Base-by-base conservation (phyloP, 2,888 invertebrate species). In the Lepidocyrtoides sp. region DNA sequence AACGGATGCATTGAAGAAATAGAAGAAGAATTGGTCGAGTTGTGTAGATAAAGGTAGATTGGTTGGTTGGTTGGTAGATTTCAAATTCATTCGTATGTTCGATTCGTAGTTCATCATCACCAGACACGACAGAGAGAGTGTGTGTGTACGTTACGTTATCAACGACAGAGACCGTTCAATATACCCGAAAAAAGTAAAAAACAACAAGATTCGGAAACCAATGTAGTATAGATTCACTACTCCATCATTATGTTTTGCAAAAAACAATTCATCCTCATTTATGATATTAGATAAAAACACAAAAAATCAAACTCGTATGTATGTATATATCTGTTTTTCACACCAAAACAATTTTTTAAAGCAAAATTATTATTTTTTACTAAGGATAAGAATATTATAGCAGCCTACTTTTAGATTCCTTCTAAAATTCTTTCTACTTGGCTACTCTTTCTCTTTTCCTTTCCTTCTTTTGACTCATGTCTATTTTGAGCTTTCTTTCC, bases 161-260 rank as follows among this genome's bases (percentile, higher is more conserved):
- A 77, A 79, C 75, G 89, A 83, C 63, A 91, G 81, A 91, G 91
- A 91, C 89, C 84, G 91, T 83, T 89, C 91, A 91, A 91, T 81
- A 84, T 89, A 93, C 89, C 93, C 93, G 93, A 93, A 91, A 93
- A 93, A 92, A 93, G 93, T 92, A 93, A 93, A 93, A 93, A 93
- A 88, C 85, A 88, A 93, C 92, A 93, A 92, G 91, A 93, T 91
- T 91, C 92, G 93, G 93, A 93, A 93, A 93, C 93, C 93, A 93
- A 93, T 91, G 91, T 91, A 91, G 91, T 75, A 89, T 85, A 75
- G 89, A 44, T 89, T 84, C 84, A 89, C 75, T 66, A 66, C 83
- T 66, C 83, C 63, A 66, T 75, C 72, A 75, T 48, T 14, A 29
- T 14, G 7, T 26, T 72, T 84, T 69, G n/a, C n/a, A n/a, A n/a